Percentiles rank a stretch among this genome's conserved stretches.
These are phyloP conservation scores for Trochalopteron elliotii DNA, from an alignment of 2,113 vertebrate species.

Conservation along the genomic window DNA sequence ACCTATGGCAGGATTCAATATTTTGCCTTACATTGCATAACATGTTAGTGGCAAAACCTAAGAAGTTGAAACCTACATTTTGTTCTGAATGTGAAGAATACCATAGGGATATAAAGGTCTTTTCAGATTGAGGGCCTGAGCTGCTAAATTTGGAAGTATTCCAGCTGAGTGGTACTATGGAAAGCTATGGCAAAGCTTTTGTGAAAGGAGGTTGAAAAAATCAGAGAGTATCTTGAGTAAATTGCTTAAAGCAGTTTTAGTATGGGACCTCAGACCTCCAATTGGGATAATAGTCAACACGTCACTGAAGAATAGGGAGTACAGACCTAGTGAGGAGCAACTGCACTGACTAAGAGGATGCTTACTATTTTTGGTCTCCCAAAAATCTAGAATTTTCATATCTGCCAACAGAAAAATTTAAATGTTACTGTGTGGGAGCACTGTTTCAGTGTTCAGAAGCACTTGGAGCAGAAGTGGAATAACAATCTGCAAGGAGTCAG, in stretches of 20 bases:
- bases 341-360: not conserved
- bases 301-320: not conserved
- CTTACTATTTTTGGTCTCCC: not conserved
- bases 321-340: not conserved
- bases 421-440: not conserved
- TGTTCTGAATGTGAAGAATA: not conserved
- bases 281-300: not conserved
- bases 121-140: not conserved
- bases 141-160: not conserved
- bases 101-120: not conserved
- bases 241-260: not conserved
- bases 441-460: not conserved
- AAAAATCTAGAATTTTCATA: not conserved
- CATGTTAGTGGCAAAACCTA: not conserved
- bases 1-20: not conserved
- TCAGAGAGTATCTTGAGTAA: not conserved
- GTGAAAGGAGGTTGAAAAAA: not conserved
- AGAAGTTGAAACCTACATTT: not conserved
- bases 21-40: not conserved
- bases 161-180: not conserved
- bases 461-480: not conserved
- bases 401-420: not conserved
- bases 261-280: not conserved
- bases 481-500: not conserved
- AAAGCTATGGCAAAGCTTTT: not conserved